Evolutionary conservation across 2,113 vertebrate species (phyloP).

Genomic region (Xenopus tropicalis): UCB_Xtro_10.0 CM004446.2:105295001-105295500

Average conservation of each 20-base stretch:
- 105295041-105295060: conserved; percentile 43
- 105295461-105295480: no score
- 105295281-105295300: not conserved
- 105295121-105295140: conserved; percentile 33
- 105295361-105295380: no score
- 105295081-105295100: conserved; percentile 27
- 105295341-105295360: no score
- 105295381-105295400: no score
- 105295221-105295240: conserved; percentile 18
- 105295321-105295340: no score
- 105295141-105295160: conserved; percentile 44
- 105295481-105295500: no score
- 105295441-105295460: no score
- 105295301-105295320: no score
- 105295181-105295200: conserved; percentile 40
- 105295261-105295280: conserved; percentile 4
- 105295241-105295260: not conserved
- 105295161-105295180: conserved; percentile 30
- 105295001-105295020: conserved; percentile 29
- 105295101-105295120: conserved; percentile 25
- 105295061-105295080: conserved; percentile 37
- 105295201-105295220: conserved; percentile 23
- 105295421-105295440: no score
- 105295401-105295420: no score
- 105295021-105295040: conserved; percentile 37